phyloP scores from a whole-genome alignment of 2,113 vertebrate species.

The Nesoenas mayeri region DNA sequence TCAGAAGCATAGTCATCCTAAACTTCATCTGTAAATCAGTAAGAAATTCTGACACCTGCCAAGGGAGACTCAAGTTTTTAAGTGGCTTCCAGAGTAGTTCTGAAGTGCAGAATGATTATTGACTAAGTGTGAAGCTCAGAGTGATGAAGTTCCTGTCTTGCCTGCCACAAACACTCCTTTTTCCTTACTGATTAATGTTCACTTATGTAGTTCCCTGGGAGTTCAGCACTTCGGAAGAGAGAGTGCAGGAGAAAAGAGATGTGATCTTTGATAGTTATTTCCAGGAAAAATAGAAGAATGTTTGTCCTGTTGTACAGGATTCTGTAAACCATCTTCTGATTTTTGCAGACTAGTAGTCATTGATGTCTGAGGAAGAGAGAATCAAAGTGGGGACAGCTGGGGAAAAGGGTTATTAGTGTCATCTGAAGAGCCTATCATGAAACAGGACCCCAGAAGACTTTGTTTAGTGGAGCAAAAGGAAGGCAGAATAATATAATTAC shows the following conservation, averaged over 20 bases:
- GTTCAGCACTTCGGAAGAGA: neutral
- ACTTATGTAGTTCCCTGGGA: neutral
- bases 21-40: neutral
- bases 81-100: neutral
- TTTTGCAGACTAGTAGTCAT: neutral
- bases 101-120: neutral
- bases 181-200: neutral
- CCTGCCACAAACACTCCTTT: neutral
- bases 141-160: neutral
- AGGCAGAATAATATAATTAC: neutral
- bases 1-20: neutral
- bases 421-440: neutral
- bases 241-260: neutral
- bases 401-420: neutral
- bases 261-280: neutral
- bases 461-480: neutral
- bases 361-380: neutral
- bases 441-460: neutral
- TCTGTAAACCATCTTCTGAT: neutral
- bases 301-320: neutral
- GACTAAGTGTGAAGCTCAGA: neutral
- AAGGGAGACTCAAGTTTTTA: neutral
- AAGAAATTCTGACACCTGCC: neutral
- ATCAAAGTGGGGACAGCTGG: neutral
- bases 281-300: neutral